Conservation (phyloP, 1,140 invertebrate genomes). For the Pseudomyrmex concolor region DNA sequence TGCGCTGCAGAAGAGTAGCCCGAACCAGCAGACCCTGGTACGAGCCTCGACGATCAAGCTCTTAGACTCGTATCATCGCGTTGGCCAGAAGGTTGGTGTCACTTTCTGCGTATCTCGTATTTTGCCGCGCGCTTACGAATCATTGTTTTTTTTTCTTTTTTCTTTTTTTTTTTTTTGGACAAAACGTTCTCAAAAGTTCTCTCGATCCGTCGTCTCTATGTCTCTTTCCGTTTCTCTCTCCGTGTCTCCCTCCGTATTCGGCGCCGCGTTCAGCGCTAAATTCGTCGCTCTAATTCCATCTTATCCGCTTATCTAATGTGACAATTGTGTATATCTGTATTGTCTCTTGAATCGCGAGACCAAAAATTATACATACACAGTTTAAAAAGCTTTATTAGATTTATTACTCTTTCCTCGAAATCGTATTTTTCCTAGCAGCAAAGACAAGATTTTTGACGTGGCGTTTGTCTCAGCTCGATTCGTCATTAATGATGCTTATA, state of each 20-base stretch:
- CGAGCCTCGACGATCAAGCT: constrained; percentile 90
- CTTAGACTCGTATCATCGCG: constrained; percentile 90
- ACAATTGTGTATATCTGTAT: too few species aligned
- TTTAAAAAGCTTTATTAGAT: too few species aligned
- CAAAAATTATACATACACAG: too few species aligned
- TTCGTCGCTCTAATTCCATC: neutral
- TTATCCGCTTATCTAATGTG: neutral
- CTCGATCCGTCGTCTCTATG: too few species aligned
- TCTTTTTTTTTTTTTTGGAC: neutral
- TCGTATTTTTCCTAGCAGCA: neutral
- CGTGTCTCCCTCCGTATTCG: neutral
- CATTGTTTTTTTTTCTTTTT: too few species aligned
- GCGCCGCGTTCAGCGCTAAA: constrained; percentile 5
- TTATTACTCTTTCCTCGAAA: neutral
- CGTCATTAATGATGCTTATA: neutral
- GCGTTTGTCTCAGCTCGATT: constrained; percentile 6
- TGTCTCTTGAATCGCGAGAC: too few species aligned
- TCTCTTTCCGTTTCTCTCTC: neutral
- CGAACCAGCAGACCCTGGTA: constrained; percentile 87
- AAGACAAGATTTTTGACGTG: neutral
- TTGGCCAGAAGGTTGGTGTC: constrained; percentile 88
- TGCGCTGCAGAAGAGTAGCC: constrained; percentile 85
- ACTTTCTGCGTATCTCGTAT: constrained; percentile 25
- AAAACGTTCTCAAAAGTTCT: too few species aligned
- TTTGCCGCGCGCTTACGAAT: neutral